These are phyloP conservation scores for Enteromius paludinosus DNA, from an alignment of 2,797 vertebrate genomes.

Conservation along the genomic window DNA sequence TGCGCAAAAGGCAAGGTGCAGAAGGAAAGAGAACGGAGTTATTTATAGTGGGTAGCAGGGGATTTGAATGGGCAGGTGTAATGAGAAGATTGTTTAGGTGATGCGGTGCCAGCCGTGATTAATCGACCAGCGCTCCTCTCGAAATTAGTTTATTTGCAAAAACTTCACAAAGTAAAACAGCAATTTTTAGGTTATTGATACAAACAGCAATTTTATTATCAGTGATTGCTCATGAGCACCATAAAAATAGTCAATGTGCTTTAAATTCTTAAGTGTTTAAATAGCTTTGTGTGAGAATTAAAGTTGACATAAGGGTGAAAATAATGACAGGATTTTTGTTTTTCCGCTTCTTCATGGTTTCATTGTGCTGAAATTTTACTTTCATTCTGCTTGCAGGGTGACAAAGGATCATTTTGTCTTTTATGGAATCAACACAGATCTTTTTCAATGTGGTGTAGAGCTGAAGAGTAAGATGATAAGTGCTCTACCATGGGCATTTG, in stretches of 20 bases:
- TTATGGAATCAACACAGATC: constrained; percentile 80
- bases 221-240: not conserved
- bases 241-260: not conserved
- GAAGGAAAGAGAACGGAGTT: too few species aligned
- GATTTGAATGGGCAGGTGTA: too few species aligned
- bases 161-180: not conserved
- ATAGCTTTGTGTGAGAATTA: not conserved
- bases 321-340: not conserved
- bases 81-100: too few species aligned
- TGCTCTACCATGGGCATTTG: constrained; percentile 72
- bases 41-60: too few species aligned
- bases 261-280: not conserved
- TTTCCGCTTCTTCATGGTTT: not conserved
- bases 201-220: not conserved
- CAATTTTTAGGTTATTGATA: not conserved
- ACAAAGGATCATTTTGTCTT: constrained; percentile 75
- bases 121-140: too few species aligned
- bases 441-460: constrained; percentile 78
- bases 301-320: not conserved
- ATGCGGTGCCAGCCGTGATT: too few species aligned
- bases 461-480: constrained; percentile 64
- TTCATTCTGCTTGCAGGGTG: constrained; percentile 61
- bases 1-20: too few species aligned
- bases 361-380: not conserved
- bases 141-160: too few species aligned